Evolutionary conservation across 2,113 vertebrate species (phyloP), one percentile per base, ranked within the genome.

Genomic region (Pristiophorus japonicus): DNA sequence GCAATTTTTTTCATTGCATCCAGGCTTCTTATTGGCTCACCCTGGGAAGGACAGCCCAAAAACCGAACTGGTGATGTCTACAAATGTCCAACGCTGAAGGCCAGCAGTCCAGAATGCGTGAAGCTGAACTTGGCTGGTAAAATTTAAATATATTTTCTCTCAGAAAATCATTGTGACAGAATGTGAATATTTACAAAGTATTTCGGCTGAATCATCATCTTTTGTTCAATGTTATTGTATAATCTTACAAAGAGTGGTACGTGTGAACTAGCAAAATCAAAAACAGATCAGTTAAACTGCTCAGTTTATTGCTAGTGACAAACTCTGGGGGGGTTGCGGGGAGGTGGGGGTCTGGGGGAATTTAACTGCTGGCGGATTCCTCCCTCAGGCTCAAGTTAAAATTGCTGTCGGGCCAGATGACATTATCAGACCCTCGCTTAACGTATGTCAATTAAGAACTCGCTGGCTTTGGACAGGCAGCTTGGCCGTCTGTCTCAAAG

Each of bases 11-110:
- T 97, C 34, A 95, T 96, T 97, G 24, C 20, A 70, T 97, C 5
- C 96, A 99, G 99, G 99, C 98, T 99, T 85, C 98, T 99, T 95
- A 98, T 99, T 97, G 99, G 99, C 94, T 99, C 99, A 81, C 99
- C 99, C 0, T 96, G 99, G 96, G 98, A 97, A 95, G 99, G 99
- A 51, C 99, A 99, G 91, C 99, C 99, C 45, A 96, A 97, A 12
- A 98, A 97, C 96, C 97, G 98, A 96, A 99, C 98, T 8, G 99
- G 99, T 51, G 99, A 99, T 95, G 99, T 99, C 70, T 99, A 99
- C 96, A 99, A 99, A 96, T 99, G 99, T 96, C 98, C 98, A 0
- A 98, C 99, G 27, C 97, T 98, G 51, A 97, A 75, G 90, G 96
- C 95, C 30, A 95, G 65, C 94, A 96, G 97, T 70, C 97, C 96